Evolutionary conservation across 2,888 invertebrate species (phyloP).

Genomic region (Tetranychus piercei): DNA sequence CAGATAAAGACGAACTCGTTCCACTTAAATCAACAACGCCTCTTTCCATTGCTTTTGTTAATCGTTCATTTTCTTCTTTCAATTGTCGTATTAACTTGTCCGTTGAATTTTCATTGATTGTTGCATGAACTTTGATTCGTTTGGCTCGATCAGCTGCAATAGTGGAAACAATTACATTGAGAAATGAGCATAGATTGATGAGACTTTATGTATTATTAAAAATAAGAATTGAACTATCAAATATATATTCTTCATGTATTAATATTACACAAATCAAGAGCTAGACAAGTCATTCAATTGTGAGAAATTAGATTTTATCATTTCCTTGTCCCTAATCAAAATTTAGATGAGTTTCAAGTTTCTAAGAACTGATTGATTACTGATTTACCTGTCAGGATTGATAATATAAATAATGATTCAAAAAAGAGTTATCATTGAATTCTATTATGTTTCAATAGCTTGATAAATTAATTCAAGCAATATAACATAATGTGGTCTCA

Average conservation of each 20-base stretch:
- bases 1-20: neutral
- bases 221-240: constrained; percentile 4
- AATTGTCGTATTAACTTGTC: constrained; percentile 40
- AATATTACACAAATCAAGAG: neutral
- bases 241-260: neutral
- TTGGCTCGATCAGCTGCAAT: constrained; percentile 40
- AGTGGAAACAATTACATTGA: constrained; percentile 1
- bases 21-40: neutral
- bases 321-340: too few relatives aligned
- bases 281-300: neutral
- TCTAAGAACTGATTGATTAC: too few relatives aligned
- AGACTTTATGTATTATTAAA: neutral
- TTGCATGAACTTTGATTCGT: constrained; percentile 39
- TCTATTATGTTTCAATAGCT: too few relatives aligned
- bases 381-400: too few relatives aligned
- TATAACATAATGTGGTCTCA: too few relatives aligned
- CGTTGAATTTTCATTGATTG: constrained; percentile 41
- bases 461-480: too few relatives aligned
- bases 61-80: constrained; percentile 39
- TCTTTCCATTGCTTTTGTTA: constrained; percentile 34
- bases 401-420: too few relatives aligned
- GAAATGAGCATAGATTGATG: neutral
- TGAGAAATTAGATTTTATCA: neutral
- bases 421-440: too few relatives aligned
- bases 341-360: too few relatives aligned